Percentiles rank a stretch among this genome's conserved stretches.
Conservation (phyloP, 2,797 vertebrate genomes). For the Sebastolobus altivelis region DNA sequence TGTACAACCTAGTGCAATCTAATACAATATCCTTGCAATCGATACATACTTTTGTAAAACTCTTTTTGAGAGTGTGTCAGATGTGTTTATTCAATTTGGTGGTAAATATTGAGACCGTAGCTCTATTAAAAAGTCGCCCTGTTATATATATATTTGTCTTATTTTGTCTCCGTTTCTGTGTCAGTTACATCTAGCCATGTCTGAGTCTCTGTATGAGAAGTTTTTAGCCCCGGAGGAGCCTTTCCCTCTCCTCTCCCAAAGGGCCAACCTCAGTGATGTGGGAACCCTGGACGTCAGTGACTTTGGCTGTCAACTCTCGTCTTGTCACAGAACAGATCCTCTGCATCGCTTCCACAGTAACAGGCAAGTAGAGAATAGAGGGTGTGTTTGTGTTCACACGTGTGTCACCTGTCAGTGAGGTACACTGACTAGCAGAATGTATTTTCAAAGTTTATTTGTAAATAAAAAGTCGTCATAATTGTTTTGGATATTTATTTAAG, state of each 20-base stretch:
- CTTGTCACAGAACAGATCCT: slow-evolving; percentile 96
- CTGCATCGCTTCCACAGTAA: slow-evolving; percentile 95
- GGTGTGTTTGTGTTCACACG: not conserved
- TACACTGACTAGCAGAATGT: not conserved
- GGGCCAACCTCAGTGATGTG: slow-evolving; percentile 92
- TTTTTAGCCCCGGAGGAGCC: slow-evolving; percentile 96
- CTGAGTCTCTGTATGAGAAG: slow-evolving; percentile 93
- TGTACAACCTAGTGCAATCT: not conserved
- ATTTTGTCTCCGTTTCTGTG: not conserved
- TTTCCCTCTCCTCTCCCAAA: slow-evolving; percentile 91
- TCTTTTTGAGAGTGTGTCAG: not conserved
- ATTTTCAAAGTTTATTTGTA: not conserved
- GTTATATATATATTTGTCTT: not conserved
- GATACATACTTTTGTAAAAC: too few species aligned
- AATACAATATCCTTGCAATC: not conserved
- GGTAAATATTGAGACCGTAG: not conserved
- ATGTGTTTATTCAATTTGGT: not conserved
- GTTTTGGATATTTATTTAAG: not conserved
- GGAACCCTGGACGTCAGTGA: slow-evolving; percentile 95
- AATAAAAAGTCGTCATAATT: not conserved
- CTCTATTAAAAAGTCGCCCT: not conserved
- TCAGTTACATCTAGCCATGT: slow-evolving; percentile 78
- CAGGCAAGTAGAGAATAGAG: slow-evolving; percentile 81
- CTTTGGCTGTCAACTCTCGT: slow-evolving; percentile 95
- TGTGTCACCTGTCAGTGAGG: not conserved